phyloP scores from a whole-genome alignment of 2,888 invertebrate genomes.

The Drosophila helvetica region DNA sequence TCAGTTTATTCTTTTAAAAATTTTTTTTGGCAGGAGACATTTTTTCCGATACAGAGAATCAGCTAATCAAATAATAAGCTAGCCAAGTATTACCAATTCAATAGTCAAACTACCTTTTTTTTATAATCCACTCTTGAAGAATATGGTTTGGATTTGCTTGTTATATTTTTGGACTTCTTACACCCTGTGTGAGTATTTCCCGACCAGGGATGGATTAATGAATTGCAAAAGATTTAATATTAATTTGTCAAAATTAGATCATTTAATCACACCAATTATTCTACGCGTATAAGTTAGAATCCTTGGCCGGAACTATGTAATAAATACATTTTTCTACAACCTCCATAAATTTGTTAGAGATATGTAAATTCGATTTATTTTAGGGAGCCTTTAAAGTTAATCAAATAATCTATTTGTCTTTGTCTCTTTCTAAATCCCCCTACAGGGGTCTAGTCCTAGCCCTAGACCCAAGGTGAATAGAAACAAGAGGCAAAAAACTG shows the following conservation, averaged over 20 bases:
- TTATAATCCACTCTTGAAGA: too few relatives aligned
- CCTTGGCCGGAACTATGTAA: conserved; percentile 53
- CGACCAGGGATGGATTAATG: too few relatives aligned
- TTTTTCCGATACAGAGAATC: too few relatives aligned
- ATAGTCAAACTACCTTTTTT: too few relatives aligned
- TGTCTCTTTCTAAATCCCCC: background rate
- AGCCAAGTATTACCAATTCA: too few relatives aligned
- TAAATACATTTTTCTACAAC: conserved; percentile 53
- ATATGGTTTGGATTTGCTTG: too few relatives aligned
- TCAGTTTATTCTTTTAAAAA: too few relatives aligned
- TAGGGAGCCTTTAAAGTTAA: background rate
- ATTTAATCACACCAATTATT: conserved; percentile 50
- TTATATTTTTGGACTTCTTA: too few relatives aligned
- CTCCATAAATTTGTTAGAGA: conserved; percentile 52
- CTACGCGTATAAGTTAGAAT: conserved; percentile 37
- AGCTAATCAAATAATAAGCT: too few relatives aligned
- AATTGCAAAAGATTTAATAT: background rate
- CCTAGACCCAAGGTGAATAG: conserved; percentile 82
- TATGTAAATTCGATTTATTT: conserved; percentile 73
- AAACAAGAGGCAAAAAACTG: conserved; percentile 83
- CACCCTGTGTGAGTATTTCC: background rate
- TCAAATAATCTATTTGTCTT: background rate
- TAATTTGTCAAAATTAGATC: conserved; percentile 39
- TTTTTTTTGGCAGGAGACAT: too few relatives aligned
- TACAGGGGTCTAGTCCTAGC: background rate